Evolutionary conservation across 1,140 invertebrate species (phyloP), one percentile per base, ranked within the genome.

Genomic region (Saccostrea echinata): DNA sequence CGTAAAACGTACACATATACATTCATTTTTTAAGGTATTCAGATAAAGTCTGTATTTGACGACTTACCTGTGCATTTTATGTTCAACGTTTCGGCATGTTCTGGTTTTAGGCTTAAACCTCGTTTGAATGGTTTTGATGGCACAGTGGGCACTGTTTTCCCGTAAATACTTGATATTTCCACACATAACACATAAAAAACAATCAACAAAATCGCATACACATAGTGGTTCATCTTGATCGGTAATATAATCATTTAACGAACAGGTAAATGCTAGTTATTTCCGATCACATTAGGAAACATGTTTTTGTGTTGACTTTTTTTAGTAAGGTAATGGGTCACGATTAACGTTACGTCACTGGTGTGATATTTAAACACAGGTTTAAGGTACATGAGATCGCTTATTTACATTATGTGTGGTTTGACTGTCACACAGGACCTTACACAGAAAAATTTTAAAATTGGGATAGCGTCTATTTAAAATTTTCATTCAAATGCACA

Each of bases 1-100:
- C 18, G 68, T 18, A 33, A 30, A 16, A 27, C 24, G 11, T 76
- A 76, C 68, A 76, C 24, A 76, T 27, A 76, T 33, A 76, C 27
- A 35, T 76, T 76, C 68, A 76, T 76, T 76, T 76, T 30, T 76
- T 11, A 76, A 61, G 27, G 68, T 76, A 4, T 76, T 30, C 68
- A 76, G 27, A 16, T 16, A 24, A 61, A 33, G 27, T 16, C 24
- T 18, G 12, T 27, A 33, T 30, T 16, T 33, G 68, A 16, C 30
- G n/a, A 30, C 68, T 76, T 33, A 76, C 68, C 68, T 76, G 68
- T 76, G 68, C 68, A 76, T 76, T 76, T 76, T 30, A 76, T 76
- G 68, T 33, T 35, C 30, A 76, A 27, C 27, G 68, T 30, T 12
- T 30, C 68, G 68, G 68, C 68, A 33, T 30, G 68, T 33, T 76